Evolutionary conservation across 2,113 vertebrate species (phyloP), one percentile per base, ranked within the genome.

Genomic region (Antechinus stuartii): DNA sequence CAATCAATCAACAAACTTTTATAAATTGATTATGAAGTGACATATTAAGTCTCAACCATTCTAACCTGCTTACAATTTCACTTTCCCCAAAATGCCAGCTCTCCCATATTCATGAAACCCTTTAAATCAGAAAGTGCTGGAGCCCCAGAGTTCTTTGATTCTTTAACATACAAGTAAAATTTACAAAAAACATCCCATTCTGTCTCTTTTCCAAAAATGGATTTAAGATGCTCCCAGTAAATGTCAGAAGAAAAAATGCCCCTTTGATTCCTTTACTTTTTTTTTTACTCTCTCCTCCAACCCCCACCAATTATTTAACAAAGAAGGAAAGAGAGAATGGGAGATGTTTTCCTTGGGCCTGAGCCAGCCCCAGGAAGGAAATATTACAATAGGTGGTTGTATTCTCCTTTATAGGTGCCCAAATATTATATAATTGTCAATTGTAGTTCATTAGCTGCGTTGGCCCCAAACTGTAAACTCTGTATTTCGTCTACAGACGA

Each of bases 401-500:
- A 50, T 50, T 90, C 49, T 90, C 90, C 90, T 52, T 24, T 90
- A 90, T 50, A 90, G 49, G 27, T 90, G 90, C 90, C 90, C 90
- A 90, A 52, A 49, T 52, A 49, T 47, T 23, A 50, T 30, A 47
- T 52, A 90, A 90, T 52, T 49, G 46, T 52, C 90, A 30, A 90
- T 52, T 90, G 90, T 52, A 90, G 90, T 90, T 90, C 46, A 7
- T 90, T 84, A 84, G 68, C n/a, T 23, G n/a, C 22, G 68, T 42
- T 52, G 46, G 14, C 49, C 47, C n/a, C 46, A 90, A 90, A 52
- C 47, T 90, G 10, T 90, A 90, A 47, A 90, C 89, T 90, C 89
- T 47, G 89, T 6, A 49, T 90, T 90, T 90, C 23, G 3, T 90
- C 23, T 49, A 30, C 49, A 90, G 89, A 50, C 49, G 7, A 49